A percentile compares a stretch with the other conserved stretches of the same genome.
These are phyloP conservation scores for Borostomias antarcticus DNA, from an alignment of 2,797 vertebrate species.

Conservation along the genomic window DNA sequence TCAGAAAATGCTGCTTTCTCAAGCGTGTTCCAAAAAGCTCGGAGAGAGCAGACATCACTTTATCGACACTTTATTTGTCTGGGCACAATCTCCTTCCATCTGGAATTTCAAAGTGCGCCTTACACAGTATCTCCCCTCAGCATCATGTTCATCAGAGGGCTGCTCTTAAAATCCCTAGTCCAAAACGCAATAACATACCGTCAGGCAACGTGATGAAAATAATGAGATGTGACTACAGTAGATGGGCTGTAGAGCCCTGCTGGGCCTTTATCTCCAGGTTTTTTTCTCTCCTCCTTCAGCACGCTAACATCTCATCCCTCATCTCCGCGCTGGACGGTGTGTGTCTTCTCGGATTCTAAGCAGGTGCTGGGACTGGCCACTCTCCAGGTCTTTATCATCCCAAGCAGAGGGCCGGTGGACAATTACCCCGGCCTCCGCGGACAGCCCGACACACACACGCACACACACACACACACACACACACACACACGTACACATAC, in stretches of 20 bases:
- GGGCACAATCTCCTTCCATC: constrained; percentile 13
- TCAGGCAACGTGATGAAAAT: constrained; percentile 45
- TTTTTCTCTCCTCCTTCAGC: constrained; percentile 3
- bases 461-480: not conserved
- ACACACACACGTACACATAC: not conserved
- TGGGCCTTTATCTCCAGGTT: constrained; percentile 54
- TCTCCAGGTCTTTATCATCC: constrained; percentile 60
- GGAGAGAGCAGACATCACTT: constrained; percentile 8
- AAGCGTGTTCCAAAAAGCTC: too few relatives aligned
- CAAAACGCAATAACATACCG: constrained; percentile 48
- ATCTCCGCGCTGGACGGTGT: constrained; percentile 46
- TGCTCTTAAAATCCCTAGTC: constrained; percentile 33
- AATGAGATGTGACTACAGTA: constrained; percentile 40
- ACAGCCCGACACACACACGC: constrained; percentile 27
- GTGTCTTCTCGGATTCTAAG: constrained; percentile 47
- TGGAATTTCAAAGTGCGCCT: constrained; percentile 21
- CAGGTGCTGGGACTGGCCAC: constrained; percentile 52
- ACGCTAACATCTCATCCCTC: constrained; percentile 54
- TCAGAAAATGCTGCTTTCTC: too few relatives aligned
- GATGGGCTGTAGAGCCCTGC: constrained; percentile 33
- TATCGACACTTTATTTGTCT: constrained; percentile 31
- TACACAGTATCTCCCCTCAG: constrained; percentile 11
- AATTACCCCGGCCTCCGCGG: constrained; percentile 61
- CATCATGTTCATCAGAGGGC: constrained; percentile 29
- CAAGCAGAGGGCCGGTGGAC: constrained; percentile 49